Conservation (phyloP, 1,140 invertebrate genomes). For the Drosophila sp. region DNA sequence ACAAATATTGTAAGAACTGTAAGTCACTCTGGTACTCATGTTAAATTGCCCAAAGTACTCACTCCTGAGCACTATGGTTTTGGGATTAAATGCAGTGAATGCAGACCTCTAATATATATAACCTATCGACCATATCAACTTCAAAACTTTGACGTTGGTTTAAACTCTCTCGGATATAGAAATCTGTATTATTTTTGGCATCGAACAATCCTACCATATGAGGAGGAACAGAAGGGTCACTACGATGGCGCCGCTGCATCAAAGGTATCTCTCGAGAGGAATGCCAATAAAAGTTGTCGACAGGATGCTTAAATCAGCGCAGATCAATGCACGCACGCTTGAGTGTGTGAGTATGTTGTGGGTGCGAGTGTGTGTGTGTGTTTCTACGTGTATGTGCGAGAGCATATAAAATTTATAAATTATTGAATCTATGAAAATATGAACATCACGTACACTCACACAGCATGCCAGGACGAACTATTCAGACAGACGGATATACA, state of each 20-base stretch:
- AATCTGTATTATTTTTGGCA: neutral
- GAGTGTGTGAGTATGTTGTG: slow-evolving; percentile 15
- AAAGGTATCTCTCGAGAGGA: slow-evolving; percentile 32
- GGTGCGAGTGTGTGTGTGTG: neutral
- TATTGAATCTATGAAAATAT: slow-evolving; percentile 82
- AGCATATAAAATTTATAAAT: slow-evolving; percentile 75
- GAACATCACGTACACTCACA: slow-evolving; percentile 72
- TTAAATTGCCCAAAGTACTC: too few species aligned
- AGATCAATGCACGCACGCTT: slow-evolving; percentile 56
- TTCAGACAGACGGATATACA: slow-evolving; percentile 27
- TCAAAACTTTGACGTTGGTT: too few species aligned
- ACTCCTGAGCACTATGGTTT: too few species aligned
- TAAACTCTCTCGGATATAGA: too few species aligned
- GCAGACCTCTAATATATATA: too few species aligned
- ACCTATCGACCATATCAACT: too few species aligned
- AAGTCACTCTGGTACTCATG: too few species aligned
- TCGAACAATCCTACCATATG: neutral
- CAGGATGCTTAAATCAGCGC: slow-evolving; percentile 66
- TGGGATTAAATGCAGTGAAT: too few species aligned
- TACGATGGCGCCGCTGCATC: neutral
- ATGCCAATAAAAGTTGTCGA: slow-evolving; percentile 71
- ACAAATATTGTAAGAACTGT: too few species aligned
- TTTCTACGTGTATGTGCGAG: slow-evolving; percentile 33
- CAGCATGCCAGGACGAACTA: slow-evolving; percentile 47
- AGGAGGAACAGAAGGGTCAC: neutral